Evolutionary conservation across 2,888 invertebrate species (phyloP).

Genomic region (Plutella xylostella): DNA sequence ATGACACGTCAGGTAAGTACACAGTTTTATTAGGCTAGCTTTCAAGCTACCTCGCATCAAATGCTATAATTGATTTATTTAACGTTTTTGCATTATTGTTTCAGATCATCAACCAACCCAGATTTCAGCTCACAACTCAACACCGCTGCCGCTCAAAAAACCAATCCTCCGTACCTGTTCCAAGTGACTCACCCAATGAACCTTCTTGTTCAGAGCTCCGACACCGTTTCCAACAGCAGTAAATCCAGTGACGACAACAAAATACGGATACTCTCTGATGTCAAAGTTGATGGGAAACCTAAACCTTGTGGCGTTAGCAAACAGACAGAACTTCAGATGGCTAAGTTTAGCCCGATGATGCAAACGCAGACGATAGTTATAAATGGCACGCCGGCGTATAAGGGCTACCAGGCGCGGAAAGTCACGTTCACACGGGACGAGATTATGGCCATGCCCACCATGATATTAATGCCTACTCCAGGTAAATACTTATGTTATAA

Average conservation of each 20-base stretch:
- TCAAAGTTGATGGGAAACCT: conserved; percentile 38
- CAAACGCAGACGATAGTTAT: conserved; percentile 48
- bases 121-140: neutral
- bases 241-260: conserved; percentile 35
- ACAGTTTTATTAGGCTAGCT: no score
- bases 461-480: conserved; percentile 48
- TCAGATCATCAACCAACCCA: neutral
- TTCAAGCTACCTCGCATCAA: no score
- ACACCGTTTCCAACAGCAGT: no score
- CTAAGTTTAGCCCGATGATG: conserved; percentile 41
- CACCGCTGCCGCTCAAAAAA: neutral
- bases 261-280: conserved; percentile 52
- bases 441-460: conserved; percentile 68
- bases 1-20: no score
- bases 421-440: conserved; percentile 45
- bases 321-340: conserved; percentile 23
- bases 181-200: conserved; percentile 24
- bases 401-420: conserved; percentile 21
- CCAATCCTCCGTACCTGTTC: conserved; percentile 19
- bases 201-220: neutral
- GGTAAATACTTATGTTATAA: no score
- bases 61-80: no score
- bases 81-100: no score
- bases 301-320: neutral
- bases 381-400: conserved; percentile 52